Evolutionary conservation across 2,113 vertebrate genomes (phyloP).

Genomic region (Smithornis capensis): DNA sequence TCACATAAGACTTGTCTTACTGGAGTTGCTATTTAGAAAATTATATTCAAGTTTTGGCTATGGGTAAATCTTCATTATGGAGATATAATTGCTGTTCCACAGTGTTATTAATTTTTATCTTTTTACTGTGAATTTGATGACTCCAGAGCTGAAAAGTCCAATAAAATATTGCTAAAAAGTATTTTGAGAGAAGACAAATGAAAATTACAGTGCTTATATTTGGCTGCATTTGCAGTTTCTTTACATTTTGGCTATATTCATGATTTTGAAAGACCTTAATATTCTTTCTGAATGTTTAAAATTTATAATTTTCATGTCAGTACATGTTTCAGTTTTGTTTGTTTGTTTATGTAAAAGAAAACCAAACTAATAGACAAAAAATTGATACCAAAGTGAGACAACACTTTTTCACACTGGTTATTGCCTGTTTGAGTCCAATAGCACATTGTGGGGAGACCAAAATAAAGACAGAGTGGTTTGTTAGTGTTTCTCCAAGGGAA

Average conservation of each 20-base stretch:
- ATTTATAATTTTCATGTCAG: not conserved
- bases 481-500: not conserved
- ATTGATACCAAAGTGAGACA: not conserved
- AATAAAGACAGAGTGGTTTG: not conserved
- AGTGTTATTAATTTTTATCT: not conserved
- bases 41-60: not conserved
- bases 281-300: not conserved
- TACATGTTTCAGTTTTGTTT: not conserved
- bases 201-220: rapidly evolving
- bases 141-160: not conserved
- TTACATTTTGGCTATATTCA: not conserved
- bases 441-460: not conserved
- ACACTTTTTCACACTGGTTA: not conserved
- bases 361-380: not conserved
- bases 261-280: not conserved
- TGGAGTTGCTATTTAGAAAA: not conserved
- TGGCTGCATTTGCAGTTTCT: not conserved
- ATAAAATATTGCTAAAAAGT: not conserved
- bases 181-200: not conserved
- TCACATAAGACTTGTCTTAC: not conserved
- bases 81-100: not conserved
- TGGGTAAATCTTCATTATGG: not conserved
- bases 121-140: not conserved
- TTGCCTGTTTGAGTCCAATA: not conserved
- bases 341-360: not conserved